A percentile compares a stretch with the other conserved stretches of the same genome.
phyloP scores from a whole-genome alignment of 2,888 invertebrate genomes.

The Ectemnius continuus region DNA sequence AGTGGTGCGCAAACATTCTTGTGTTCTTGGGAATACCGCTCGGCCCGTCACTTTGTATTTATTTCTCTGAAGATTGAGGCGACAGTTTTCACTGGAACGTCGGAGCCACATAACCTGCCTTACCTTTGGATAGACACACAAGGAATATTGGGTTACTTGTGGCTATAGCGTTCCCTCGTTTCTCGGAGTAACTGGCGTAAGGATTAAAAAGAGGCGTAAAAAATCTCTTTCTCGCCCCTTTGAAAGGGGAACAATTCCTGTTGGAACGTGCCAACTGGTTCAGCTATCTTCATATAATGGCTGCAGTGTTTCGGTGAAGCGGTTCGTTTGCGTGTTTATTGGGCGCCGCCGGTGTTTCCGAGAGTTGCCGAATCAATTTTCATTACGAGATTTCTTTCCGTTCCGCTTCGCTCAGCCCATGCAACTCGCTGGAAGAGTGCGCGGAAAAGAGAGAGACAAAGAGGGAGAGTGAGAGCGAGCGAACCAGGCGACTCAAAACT shows the following conservation, averaged over 20 bases:
- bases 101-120: no score
- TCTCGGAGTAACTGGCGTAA: no score
- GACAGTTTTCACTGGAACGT: not conserved
- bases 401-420: not conserved
- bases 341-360: not conserved
- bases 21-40: not conserved
- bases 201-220: no score
- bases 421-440: constrained; percentile 5
- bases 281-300: no score
- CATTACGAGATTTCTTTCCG: constrained; percentile 23
- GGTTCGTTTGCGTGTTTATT: not conserved
- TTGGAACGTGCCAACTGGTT: no score
- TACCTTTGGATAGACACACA: no score
- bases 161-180: no score
- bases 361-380: constrained; percentile 23
- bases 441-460: not conserved
- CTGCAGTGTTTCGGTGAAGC: no score
- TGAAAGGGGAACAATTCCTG: no score
- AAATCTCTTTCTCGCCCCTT: no score
- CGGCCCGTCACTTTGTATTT: not conserved
- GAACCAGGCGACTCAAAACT: constrained; percentile 20
- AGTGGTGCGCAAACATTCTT: constrained; percentile 1
- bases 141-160: no score
- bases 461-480: no score
- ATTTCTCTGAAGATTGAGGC: not conserved